phyloP scores from a whole-genome alignment of 2,888 invertebrate genomes.

The Operophtera brumata region DNA sequence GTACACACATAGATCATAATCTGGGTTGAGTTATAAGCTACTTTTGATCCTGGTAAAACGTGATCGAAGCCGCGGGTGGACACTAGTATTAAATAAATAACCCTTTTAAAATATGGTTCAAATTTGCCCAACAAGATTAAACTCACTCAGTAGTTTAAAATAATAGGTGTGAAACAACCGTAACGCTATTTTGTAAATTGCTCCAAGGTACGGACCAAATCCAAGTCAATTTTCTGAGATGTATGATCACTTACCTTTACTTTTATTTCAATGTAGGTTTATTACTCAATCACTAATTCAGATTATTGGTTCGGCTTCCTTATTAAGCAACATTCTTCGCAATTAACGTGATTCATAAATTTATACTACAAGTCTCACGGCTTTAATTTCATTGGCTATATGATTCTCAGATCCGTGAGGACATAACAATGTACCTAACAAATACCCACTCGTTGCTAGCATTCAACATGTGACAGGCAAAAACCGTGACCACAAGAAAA shows the following conservation, averaged over 20 bases:
- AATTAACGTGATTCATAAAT: neutral
- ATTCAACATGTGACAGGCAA: too few species aligned
- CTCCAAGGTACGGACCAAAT: slow-evolving; percentile 9
- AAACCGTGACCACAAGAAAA: too few species aligned
- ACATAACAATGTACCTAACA: too few species aligned
- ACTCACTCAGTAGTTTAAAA: slow-evolving; percentile 7
- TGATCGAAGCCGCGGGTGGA: too few species aligned
- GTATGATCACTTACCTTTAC: slow-evolving; percentile 1
- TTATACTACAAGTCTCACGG: neutral
- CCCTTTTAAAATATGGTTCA: neutral
- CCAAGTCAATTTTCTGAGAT: slow-evolving; percentile 5
- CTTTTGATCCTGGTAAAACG: too few species aligned
- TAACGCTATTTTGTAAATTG: slow-evolving; percentile 22
- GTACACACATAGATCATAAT: too few species aligned
- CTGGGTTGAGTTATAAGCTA: too few species aligned
- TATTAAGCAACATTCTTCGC: slow-evolving; percentile 8
- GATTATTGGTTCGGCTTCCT: slow-evolving; percentile 14
- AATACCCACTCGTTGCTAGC: too few species aligned
- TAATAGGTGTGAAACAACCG: slow-evolving; percentile 20
- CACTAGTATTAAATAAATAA: too few species aligned
- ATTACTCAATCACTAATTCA: slow-evolving; percentile 12
- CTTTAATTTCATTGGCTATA: neutral
- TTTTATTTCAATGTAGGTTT: slow-evolving; percentile 14
- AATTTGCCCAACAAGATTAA: neutral
- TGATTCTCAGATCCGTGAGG: neutral